Base-by-base conservation (phyloP, 2,797 vertebrate genomes). In the Chelmon rostratus region DNA sequence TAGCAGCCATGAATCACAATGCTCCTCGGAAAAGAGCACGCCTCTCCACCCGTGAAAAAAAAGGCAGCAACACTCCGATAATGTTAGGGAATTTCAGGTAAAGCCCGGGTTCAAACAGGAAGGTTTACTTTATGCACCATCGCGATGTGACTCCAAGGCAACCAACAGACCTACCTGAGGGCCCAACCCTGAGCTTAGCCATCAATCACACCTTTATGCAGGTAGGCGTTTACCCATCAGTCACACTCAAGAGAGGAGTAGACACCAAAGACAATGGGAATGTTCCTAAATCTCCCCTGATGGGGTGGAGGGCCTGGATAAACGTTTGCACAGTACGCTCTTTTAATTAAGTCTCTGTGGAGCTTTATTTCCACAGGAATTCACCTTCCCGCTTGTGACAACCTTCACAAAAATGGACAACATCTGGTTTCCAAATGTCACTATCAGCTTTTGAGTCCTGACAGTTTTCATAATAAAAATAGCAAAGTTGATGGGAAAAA, bases 201-300 rank as follows among this genome's bases (percentile, higher is more conserved):
- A 92, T 94, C 91, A 93, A 90, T 93, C 92, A 93, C 91, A 93
- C 87, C 86, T 93, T 87, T 78, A 89, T 89, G 85, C 90, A 94
- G 89, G 92, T 91, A 89, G 89, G 85, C 81, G 61, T 93, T 94
- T 90, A 92, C 89, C 88, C 89, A 94, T 95, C 93, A 91, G 86
- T 94, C 93, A 93, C 91, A 92, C 83, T 91, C 78, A 72, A 89
- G 63, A 79, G 79, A 85, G 82, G 81, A 90, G 84, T 81, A 78
- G 86, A 89, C 73, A 65, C 62, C 21, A 61, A 89, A 83, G 85
- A 94, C 92, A 95, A 94, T 91, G 84, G 90, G 83, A 90, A 81
- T 76, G 85, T 79, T 88, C 79, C 86, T 90, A 90, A 91, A 90
- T 92, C 91, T 91, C 77, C 82, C 77, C 86, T 84, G 72, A 89